These are phyloP conservation scores for Ptilorrhoa leucosticta DNA, from an alignment of 2,113 vertebrate genomes.

Conservation along the genomic window DNA sequence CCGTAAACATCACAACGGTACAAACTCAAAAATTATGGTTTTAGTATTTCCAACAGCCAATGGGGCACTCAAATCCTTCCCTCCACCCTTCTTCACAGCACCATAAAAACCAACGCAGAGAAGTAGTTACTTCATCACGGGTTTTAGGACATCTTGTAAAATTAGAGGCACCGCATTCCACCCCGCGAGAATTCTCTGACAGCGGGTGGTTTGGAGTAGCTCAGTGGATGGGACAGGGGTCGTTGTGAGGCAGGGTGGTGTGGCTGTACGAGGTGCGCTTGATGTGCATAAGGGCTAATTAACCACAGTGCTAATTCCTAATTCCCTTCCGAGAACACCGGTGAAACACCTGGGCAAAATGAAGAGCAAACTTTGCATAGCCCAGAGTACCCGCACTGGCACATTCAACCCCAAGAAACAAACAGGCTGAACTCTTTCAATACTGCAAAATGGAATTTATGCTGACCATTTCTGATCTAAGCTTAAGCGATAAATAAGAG, in stretches of 20 bases:
- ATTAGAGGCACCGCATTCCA: rapidly evolving
- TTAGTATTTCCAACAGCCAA: rapidly evolving
- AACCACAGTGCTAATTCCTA: rapidly evolving
- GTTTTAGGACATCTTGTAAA: rapidly evolving
- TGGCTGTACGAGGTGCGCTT: rapidly evolving
- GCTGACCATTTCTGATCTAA: not conserved
- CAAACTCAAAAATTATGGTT: rapidly evolving
- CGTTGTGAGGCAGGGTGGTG: no score
- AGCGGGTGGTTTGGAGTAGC: rapidly evolving
- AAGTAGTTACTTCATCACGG: rapidly evolving
- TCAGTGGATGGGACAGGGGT: rapidly evolving
- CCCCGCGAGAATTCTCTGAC: rapidly evolving
- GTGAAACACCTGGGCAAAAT: not conserved
- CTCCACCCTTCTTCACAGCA: rapidly evolving
- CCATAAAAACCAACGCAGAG: rapidly evolving
- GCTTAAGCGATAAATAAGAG: not conserved
- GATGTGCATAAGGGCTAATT: rapidly evolving
- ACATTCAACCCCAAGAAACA: not conserved
- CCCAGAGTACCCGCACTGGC: rapidly evolving
- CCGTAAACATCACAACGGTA: rapidly evolving
- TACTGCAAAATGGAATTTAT: not conserved
- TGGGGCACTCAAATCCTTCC: rapidly evolving
- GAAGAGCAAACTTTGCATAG: not conserved
- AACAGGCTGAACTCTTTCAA: not conserved
- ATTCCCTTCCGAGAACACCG: rapidly evolving